A percentile compares a stretch with the other conserved stretches of the same genome.
These are phyloP conservation scores for Liolophura sinensis DNA, from an alignment of 1,140 invertebrate genomes.

Conservation along the genomic window DNA sequence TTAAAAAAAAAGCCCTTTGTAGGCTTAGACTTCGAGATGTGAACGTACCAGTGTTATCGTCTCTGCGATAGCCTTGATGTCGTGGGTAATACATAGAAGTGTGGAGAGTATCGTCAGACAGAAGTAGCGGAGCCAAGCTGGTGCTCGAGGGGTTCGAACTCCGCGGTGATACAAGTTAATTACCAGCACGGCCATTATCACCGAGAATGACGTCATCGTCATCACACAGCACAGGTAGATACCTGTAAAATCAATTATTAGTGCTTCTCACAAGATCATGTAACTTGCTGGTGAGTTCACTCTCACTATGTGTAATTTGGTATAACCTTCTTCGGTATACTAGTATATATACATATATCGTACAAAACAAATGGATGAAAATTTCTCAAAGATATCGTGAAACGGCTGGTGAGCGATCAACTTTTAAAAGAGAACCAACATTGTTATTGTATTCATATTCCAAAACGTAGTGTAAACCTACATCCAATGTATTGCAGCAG, in stretches of 20 bases:
- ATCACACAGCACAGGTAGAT: conserved; percentile 57
- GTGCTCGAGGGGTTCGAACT: conserved; percentile 43
- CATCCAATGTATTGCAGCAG: too few relatives aligned
- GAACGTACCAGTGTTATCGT: conserved; percentile 40
- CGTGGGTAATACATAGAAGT: conserved; percentile 38
- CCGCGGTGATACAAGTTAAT: conserved; percentile 56
- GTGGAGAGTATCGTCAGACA: conserved; percentile 42
- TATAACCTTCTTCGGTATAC: too few relatives aligned
- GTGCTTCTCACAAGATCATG: too few relatives aligned
- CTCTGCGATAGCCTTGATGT: conserved; percentile 45
- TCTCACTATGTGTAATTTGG: too few relatives aligned
- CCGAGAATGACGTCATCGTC: conserved; percentile 58
- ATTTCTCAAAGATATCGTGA: too few relatives aligned
- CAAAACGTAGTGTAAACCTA: too few relatives aligned
- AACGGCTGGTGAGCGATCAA: too few relatives aligned
- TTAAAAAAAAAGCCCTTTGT: not conserved
- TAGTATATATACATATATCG: too few relatives aligned
- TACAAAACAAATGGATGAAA: too few relatives aligned
- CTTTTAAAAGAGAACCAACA: too few relatives aligned
- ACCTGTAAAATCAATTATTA: conserved; percentile 30
- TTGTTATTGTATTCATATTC: too few relatives aligned
- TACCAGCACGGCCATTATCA: conserved; percentile 57
- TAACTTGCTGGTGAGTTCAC: too few relatives aligned
- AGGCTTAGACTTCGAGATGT: not conserved
- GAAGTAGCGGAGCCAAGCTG: conserved; percentile 38